Evolutionary conservation across 2,113 vertebrate species (phyloP).

Genomic region (Pomatorhinus ruficollis): DNA sequence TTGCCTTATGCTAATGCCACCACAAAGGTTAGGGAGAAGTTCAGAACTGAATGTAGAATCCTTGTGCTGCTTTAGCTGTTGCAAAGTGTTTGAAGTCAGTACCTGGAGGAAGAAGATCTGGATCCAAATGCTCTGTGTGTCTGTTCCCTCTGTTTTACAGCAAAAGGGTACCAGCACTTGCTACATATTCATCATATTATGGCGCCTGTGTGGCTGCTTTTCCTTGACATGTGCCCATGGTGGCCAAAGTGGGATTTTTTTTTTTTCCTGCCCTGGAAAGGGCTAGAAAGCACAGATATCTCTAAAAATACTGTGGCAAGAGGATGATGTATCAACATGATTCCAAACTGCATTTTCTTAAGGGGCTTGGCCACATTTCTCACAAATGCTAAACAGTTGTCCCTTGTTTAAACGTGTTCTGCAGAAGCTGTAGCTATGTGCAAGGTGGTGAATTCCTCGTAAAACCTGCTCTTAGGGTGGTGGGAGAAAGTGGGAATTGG

Average conservation of each 20-base stretch:
- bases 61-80: slow-evolving; percentile 39
- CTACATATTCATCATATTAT: neutral
- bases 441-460: neutral
- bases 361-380: neutral
- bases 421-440: neutral
- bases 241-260: neutral
- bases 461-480: fast-evolving
- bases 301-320: slow-evolving; percentile 11
- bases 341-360: neutral
- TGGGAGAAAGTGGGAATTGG: neutral
- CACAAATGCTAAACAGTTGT: neutral
- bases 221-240: neutral
- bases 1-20: slow-evolving; percentile 66
- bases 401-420: neutral
- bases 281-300: neutral
- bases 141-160: neutral
- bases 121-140: neutral
- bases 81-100: neutral
- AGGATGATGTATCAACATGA: neutral
- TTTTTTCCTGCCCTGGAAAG: neutral
- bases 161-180: neutral
- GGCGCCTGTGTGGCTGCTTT: neutral
- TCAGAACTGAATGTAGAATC: slow-evolving; percentile 51
- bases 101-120: slow-evolving; percentile 30
- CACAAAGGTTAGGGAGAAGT: slow-evolving; percentile 63